phyloP scores from a whole-genome alignment of 2,888 invertebrate genomes.

The Steromphala cineraria region DNA sequence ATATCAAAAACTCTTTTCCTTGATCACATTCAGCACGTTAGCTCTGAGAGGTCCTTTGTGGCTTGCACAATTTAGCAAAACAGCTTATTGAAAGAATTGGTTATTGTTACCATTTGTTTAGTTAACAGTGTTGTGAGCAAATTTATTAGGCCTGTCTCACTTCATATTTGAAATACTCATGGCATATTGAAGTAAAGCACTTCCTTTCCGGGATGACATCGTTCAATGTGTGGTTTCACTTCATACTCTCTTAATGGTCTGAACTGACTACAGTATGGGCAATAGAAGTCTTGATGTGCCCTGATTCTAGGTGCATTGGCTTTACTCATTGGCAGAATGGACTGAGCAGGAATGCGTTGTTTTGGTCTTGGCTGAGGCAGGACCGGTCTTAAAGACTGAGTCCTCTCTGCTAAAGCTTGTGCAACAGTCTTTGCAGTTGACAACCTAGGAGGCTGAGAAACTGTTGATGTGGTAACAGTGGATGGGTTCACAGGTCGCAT shows the following conservation, averaged over 20 bases:
- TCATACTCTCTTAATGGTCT: constrained; percentile 32
- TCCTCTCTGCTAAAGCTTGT: constrained; percentile 10
- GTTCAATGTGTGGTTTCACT: constrained; percentile 61
- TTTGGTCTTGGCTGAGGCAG: background rate
- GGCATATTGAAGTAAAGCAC: constrained; percentile 27
- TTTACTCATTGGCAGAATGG: background rate
- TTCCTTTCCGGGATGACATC: constrained; percentile 53
- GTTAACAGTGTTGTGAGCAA: too few relatives aligned
- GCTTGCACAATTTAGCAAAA: too few relatives aligned
- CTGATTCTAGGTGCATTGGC: background rate
- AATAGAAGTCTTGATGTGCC: background rate
- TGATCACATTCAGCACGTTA: too few relatives aligned
- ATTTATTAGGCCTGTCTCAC: too few relatives aligned
- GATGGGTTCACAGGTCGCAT: background rate
- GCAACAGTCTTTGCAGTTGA: background rate
- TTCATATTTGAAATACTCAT: too few relatives aligned
- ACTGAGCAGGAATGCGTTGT: background rate
- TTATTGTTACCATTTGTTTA: too few relatives aligned
- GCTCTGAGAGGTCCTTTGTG: too few relatives aligned
- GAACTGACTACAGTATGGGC: constrained; percentile 11
- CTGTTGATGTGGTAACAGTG: constrained; percentile 1
- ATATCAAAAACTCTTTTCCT: too few relatives aligned
- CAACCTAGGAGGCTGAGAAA: background rate
- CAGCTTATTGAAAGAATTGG: too few relatives aligned
- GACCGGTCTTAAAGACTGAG: background rate